phyloP scores from a whole-genome alignment of 2,797 vertebrate genomes.

The Taeniopygia guttata region DNA sequence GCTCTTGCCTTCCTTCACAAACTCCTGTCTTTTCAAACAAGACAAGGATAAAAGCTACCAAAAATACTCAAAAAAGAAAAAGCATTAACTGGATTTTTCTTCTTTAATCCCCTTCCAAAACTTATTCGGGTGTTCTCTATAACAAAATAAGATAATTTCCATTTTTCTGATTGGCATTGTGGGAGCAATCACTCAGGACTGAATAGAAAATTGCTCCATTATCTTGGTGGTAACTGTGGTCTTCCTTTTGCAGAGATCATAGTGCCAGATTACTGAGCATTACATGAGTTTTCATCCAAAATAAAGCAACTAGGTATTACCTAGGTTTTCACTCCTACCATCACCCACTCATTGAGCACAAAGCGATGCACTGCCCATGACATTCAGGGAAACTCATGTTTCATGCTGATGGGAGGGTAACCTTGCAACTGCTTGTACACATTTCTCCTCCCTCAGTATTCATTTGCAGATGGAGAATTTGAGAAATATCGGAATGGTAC shows the following conservation, averaged over 20 bases:
- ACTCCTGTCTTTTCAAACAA: too few species aligned
- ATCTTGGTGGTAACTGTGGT: background rate
- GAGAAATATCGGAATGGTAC: background rate
- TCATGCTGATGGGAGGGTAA: background rate
- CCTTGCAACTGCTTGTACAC: background rate
- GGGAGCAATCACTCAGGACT: background rate
- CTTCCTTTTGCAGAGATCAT: background rate
- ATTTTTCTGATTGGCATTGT: background rate
- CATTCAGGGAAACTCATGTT: background rate
- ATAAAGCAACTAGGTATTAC: background rate
- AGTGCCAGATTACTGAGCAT: background rate
- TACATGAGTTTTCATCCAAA: background rate
- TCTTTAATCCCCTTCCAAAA: background rate
- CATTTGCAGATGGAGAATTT: fast-evolving
- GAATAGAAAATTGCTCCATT: background rate
- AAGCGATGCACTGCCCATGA: fast-evolving
- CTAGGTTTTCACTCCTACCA: background rate
- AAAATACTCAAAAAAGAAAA: background rate
- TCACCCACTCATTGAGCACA: fast-evolving
- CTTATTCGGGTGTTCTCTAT: background rate
- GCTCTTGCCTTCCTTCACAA: too few species aligned
- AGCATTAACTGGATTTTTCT: background rate
- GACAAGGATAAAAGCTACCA: background rate
- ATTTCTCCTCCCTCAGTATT: background rate
- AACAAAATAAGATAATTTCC: background rate